Conservation (phyloP, 2,888 invertebrate species). For the Bellardia pandia region DNA sequence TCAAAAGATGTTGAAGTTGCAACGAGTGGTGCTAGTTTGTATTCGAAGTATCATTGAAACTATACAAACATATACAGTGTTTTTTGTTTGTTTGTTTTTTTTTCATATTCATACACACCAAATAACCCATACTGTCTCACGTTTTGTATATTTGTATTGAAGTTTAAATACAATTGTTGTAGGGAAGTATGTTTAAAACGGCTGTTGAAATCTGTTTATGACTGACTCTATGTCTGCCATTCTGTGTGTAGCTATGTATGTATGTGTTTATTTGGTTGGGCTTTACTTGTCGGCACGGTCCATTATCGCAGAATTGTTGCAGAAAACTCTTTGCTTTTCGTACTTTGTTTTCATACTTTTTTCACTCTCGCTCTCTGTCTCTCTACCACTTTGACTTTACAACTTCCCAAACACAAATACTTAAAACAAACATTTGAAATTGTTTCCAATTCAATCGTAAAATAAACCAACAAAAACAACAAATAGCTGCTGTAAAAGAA, state of each 20-base stretch:
- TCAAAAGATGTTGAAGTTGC: constrained; percentile 39
- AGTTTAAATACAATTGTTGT: background rate
- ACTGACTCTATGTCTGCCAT: background rate
- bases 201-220: constrained; percentile 55
- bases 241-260: constrained; percentile 20
- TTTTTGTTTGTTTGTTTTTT: background rate
- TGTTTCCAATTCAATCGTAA: constrained; percentile 61
- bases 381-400: constrained; percentile 37
- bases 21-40: constrained; percentile 8
- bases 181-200: constrained; percentile 15
- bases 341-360: too few relatives aligned
- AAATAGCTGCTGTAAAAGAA: background rate
- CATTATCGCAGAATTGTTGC: constrained; percentile 69
- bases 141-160: constrained; percentile 11
- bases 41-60: constrained; percentile 56
- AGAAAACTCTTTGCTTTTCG: constrained; percentile 48
- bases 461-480: constrained; percentile 44
- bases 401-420: constrained; percentile 32
- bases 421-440: constrained; percentile 38
- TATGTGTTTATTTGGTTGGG: constrained; percentile 65
- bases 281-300: constrained; percentile 69
- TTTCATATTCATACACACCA: background rate
- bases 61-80: background rate
- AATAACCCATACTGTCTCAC: constrained; percentile 1
- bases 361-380: constrained; percentile 14